phyloP scores from a whole-genome alignment of 2,888 invertebrate species.

The Sarcophaga carnaria region DNA sequence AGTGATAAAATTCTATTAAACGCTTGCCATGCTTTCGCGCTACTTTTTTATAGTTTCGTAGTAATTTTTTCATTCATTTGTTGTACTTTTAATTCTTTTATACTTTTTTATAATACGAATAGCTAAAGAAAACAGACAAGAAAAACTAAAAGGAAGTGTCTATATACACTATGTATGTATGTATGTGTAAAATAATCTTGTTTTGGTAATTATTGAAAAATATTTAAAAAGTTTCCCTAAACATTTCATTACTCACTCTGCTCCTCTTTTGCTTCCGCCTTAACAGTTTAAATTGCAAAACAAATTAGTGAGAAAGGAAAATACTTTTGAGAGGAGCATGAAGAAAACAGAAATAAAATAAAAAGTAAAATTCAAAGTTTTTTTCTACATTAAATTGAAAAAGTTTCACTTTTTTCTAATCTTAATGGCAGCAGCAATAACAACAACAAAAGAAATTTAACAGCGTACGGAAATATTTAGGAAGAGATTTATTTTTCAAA shows the following conservation, averaged over 20 bases:
- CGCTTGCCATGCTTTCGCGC: background rate
- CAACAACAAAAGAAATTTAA: conserved; percentile 1
- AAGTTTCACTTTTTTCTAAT: conserved; percentile 36
- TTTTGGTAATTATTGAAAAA: conserved; percentile 65
- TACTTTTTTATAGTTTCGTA: background rate
- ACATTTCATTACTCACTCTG: background rate
- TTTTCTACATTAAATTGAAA: conserved; percentile 24
- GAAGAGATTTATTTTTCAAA: conserved; percentile 13
- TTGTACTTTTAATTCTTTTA: conserved; percentile 18
- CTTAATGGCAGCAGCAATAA: background rate
- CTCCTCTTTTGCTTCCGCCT: conserved; percentile 1
- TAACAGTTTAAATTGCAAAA: conserved; percentile 50
- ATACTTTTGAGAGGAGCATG: conserved; percentile 11
- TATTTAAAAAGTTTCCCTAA: conserved; percentile 45
- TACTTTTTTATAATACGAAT: background rate
- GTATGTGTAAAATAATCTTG: conserved; percentile 46
- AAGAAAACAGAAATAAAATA: background rate
- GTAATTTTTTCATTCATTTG: background rate
- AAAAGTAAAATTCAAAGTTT: conserved; percentile 5
- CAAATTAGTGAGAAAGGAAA: conserved; percentile 36
- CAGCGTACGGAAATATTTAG: conserved; percentile 40
- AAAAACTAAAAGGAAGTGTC: background rate
- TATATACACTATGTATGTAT: too few relatives aligned
- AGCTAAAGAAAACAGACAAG: background rate
- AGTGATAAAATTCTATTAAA: conserved; percentile 38